phyloP scores from a whole-genome alignment of 1,140 invertebrate species.

The Gryllus bimaculatus region DNA sequence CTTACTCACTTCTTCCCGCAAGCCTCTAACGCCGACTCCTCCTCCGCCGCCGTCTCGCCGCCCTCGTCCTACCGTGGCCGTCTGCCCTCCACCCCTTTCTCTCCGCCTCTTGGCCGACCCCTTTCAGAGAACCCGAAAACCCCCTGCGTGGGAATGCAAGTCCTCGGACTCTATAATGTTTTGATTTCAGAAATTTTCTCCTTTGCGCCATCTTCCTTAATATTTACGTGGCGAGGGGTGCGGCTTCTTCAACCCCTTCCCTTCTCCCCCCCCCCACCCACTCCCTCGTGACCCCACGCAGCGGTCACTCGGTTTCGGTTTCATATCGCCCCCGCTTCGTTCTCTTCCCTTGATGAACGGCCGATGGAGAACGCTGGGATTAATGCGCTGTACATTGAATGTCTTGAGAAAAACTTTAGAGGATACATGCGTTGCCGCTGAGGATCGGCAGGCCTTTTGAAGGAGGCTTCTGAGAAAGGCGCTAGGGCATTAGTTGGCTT shows the following conservation, averaged over 20 bases:
- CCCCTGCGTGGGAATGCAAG: too few species aligned
- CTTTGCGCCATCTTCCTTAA: neutral
- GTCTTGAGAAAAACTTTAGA: neutral
- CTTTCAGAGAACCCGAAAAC: neutral
- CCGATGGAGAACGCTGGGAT: neutral
- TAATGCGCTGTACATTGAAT: neutral
- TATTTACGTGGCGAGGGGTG: neutral
- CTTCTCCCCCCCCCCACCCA: too few species aligned
- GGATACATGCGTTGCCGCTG: neutral
- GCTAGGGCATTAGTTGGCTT: too few species aligned
- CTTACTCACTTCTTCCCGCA: neutral
- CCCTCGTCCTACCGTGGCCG: too few species aligned
- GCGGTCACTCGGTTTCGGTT: neutral
- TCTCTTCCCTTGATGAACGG: neutral
- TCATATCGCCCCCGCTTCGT: neutral
- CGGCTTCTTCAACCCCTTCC: too few species aligned
- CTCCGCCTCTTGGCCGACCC: neutral
- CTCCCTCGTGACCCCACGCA: neutral
- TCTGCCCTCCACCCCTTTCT: neutral
- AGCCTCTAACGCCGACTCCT: too few species aligned
- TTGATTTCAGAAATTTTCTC: neutral
- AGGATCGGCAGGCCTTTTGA: neutral
- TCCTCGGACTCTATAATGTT: neutral
- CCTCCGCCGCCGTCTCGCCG: too few species aligned
- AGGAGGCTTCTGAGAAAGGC: neutral